These are phyloP conservation scores for Toxotes chatareus DNA, from an alignment of 2,113 vertebrate species.

Conservation along the genomic window DNA sequence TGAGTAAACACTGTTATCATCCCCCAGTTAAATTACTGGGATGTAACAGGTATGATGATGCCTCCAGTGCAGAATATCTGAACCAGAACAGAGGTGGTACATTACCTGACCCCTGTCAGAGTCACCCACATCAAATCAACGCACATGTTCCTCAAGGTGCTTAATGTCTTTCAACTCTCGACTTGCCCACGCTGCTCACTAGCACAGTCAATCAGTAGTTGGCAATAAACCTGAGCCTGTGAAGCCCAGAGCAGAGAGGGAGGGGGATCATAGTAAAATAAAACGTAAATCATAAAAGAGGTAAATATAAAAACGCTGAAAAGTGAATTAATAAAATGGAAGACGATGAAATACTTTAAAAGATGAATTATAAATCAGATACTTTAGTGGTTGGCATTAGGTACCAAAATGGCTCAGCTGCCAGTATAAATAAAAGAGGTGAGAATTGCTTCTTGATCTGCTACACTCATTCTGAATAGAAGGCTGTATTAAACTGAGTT, in stretches of 20 bases:
- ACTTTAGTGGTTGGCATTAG: slow-evolving; percentile 10
- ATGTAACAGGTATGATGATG: background rate
- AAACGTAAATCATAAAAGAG: background rate
- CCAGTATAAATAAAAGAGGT: slow-evolving; percentile 5
- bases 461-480: background rate
- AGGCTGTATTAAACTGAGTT: background rate
- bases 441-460: slow-evolving; percentile 23
- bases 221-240: slow-evolving; percentile 6
- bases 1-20: background rate
- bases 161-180: slow-evolving; percentile 26
- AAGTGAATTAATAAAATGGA: slow-evolving; percentile 21
- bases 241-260: background rate
- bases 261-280: background rate
- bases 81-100: slow-evolving; percentile 21
- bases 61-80: slow-evolving; percentile 20
- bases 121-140: background rate
- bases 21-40: background rate
- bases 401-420: background rate
- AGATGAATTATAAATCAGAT: slow-evolving; percentile 28
- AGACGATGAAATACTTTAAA: slow-evolving; percentile 12
- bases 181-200: background rate
- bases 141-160: slow-evolving; percentile 14
- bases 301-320: background rate
- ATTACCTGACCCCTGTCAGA: slow-evolving; percentile 36
- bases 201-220: background rate